phyloP scores from a whole-genome alignment of 2,888 invertebrate genomes.

The Xylocampa areola region DNA sequence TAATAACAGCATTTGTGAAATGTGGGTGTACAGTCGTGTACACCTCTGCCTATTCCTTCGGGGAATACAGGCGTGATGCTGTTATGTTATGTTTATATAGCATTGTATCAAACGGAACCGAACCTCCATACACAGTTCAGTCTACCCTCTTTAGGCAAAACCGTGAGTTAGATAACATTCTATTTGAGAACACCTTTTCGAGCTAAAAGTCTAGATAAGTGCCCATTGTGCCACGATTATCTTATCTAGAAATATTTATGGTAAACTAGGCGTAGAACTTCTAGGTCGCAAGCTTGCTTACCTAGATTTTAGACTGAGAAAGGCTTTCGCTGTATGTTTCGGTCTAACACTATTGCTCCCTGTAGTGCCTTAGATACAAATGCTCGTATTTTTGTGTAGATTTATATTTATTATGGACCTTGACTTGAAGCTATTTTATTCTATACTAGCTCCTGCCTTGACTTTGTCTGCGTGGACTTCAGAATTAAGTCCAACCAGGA shows the following conservation, averaged over 20 bases:
- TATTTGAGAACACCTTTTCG: constrained; percentile 33
- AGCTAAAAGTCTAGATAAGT: constrained; percentile 51
- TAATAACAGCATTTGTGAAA: too few species aligned
- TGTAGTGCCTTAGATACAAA: constrained; percentile 42
- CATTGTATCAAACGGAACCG: constrained; percentile 12
- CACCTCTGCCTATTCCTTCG: too few species aligned
- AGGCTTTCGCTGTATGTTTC: constrained; percentile 54
- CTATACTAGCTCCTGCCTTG: too few species aligned
- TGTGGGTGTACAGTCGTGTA: too few species aligned
- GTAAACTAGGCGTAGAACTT: constrained; percentile 28
- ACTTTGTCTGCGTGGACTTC: too few species aligned
- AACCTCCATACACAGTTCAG: constrained; percentile 5
- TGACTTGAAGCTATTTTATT: too few species aligned
- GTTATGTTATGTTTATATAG: too few species aligned
- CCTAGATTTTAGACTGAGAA: constrained; percentile 59
- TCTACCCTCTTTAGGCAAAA: constrained; percentile 16
- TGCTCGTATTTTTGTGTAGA: constrained; percentile 40
- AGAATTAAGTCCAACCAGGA: too few species aligned
- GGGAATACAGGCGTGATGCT: too few species aligned
- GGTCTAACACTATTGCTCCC: constrained; percentile 47
- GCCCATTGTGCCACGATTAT: constrained; percentile 50
- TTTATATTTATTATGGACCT: too few species aligned
- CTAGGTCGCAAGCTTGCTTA: constrained; percentile 44
- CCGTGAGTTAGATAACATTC: constrained; percentile 37
- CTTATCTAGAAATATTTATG: constrained; percentile 59